Conservation (phyloP, 2,888 invertebrate genomes). For the Mellilla xanthometata region DNA sequence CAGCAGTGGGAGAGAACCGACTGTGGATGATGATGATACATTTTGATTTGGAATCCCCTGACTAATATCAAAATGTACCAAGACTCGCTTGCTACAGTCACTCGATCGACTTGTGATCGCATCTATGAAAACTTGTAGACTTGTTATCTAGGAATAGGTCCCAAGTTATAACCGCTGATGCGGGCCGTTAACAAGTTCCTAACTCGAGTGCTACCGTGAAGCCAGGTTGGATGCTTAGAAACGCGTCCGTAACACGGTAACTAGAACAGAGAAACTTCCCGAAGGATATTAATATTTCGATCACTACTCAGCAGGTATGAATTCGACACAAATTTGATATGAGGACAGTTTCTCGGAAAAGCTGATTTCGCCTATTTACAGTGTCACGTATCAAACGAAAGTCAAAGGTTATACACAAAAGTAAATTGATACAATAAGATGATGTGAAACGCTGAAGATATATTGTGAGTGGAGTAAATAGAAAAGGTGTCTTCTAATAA, state of each 20-base stretch:
- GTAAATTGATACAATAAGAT: no score
- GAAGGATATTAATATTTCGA: constrained; percentile 7
- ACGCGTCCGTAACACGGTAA: neutral
- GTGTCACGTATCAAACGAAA: neutral
- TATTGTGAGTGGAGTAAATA: no score
- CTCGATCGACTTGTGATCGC: no score
- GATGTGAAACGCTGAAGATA: no score
- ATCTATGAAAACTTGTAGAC: neutral
- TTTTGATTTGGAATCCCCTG: no score
- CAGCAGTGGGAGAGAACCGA: no score
- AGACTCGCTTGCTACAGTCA: no score
- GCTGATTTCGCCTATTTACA: neutral
- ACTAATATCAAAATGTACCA: no score
- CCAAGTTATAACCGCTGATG: constrained; percentile 39
- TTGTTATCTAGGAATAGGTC: constrained; percentile 18
- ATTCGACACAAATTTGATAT: neutral
- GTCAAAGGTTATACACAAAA: neutral
- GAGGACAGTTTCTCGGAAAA: neutral
- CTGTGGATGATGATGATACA: no score
- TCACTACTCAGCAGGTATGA: no score
- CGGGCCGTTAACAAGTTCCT: constrained; percentile 39
- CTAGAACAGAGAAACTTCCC: neutral
- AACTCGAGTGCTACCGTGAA: constrained; percentile 31
- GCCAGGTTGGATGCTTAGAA: constrained; percentile 8
- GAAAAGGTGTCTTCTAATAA: no score